Base-by-base conservation (phyloP, 2,888 invertebrate genomes). In the Cantharis flavilabris region DNA sequence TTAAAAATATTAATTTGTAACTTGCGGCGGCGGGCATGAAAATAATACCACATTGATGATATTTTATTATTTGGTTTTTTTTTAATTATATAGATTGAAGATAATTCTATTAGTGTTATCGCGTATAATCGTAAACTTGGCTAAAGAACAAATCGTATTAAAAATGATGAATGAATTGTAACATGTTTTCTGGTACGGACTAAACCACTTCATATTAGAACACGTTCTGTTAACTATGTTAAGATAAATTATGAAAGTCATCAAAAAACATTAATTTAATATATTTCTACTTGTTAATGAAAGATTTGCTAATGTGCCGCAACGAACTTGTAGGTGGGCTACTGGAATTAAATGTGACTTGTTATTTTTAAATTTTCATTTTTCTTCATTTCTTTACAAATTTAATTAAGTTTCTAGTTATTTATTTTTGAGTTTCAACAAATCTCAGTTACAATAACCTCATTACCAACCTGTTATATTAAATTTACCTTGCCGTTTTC, bases 81-180 rank as follows among this genome's bases (percentile, higher is more conserved):
- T 20, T 18, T 67, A 67, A 67, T 67, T 67, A 67, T 23, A 67
- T 67, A 67, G 26, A 67, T 67, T 67, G 26, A 23, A 67, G 65
- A 67, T 67, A 23, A 67, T 67, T 67, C 20, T 67, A 67, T 67
- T 23, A 67, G 65, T 26, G 65, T 67, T 67, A 67, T 67, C 26
- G 65, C 23, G 13, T 67, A 67, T 67, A 67, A 67, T 67, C 23
- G 65, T 67, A 67, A 67, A 26, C 26, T 67, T 67, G 65, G 65
- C 65, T 23, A 23, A 67, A 23, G 65, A 67, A 67, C 65, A 67
- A 67, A 67, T 67, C 65, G 65, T 67, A 67, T 67, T 67, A 67
- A 67, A 67, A 67, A 67, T 67, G 65, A 67, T 67, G 65, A 67
- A 67, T 67, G 65, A 67, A 67, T 67, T 67, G 65, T 67, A 67